Percentiles rank a stretch among this genome's conserved stretches.
Conservation (phyloP, 2,888 invertebrate species). For the Caenorhabditis parvicauda region DNA sequence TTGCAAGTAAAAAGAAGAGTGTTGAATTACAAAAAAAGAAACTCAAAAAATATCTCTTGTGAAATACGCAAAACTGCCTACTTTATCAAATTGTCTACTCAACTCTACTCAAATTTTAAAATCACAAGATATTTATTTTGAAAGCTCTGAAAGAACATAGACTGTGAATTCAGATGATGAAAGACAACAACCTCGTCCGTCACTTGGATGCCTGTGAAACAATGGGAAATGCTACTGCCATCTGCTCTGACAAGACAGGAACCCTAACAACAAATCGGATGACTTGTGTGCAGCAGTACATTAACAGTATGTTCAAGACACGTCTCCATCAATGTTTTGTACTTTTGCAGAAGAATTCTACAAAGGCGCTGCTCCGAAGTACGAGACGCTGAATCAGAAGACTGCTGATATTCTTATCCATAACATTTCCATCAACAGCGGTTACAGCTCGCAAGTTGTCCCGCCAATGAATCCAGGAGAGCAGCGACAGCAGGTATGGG, state of each 20-base stretch:
- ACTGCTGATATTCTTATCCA: constrained; percentile 72
- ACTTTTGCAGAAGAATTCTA: constrained; percentile 40
- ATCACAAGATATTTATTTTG: background rate
- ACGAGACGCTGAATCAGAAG: constrained; percentile 22
- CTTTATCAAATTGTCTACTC: background rate
- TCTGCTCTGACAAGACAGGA: constrained; percentile 69
- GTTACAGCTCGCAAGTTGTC: constrained; percentile 40
- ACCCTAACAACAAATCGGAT: constrained; percentile 68
- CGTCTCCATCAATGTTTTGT: background rate
- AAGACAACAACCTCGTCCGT: constrained; percentile 68
- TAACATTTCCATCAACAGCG: constrained; percentile 71
- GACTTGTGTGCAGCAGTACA: constrained; percentile 70
- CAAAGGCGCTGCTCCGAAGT: constrained; percentile 30
- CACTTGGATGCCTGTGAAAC: constrained; percentile 69
- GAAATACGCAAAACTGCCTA: background rate
- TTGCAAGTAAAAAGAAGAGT: background rate
- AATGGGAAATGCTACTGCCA: constrained; percentile 69
- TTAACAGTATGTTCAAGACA: constrained; percentile 38
- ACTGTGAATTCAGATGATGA: constrained; percentile 65
- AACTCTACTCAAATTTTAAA: background rate
- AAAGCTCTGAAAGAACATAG: background rate
- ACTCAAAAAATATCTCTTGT: background rate
- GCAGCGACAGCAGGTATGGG: constrained; percentile 33
- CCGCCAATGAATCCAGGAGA: constrained; percentile 32
- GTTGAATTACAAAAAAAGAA: background rate